These are phyloP conservation scores for Thomomys bottae DNA, from an alignment of 2,113 vertebrate genomes.

Conservation along the genomic window DNA sequence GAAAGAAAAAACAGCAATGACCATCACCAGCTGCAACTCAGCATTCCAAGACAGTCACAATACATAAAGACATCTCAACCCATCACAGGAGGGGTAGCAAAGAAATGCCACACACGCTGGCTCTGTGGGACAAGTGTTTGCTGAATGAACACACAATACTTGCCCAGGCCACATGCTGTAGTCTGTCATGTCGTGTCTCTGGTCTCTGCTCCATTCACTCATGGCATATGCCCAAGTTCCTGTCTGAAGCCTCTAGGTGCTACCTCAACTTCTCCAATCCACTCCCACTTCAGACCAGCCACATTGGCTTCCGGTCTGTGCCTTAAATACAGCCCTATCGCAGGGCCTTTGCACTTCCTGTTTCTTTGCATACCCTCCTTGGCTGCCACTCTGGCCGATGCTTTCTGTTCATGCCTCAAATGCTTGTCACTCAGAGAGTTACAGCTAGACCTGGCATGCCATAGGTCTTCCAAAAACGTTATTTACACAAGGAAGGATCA, in stretches of 20 bases:
- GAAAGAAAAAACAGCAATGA: too few relatives aligned
- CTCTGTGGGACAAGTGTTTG: background rate
- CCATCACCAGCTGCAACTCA: too few relatives aligned
- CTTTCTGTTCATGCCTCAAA: conserved; percentile 5
- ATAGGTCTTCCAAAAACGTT: background rate
- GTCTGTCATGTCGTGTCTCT: background rate
- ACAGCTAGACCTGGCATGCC: background rate
- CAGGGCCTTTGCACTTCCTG: background rate
- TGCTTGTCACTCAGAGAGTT: background rate
- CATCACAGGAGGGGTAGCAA: too few relatives aligned
- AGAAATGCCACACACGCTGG: background rate
- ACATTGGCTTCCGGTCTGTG: background rate
- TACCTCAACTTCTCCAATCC: background rate
- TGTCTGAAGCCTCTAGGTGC: background rate
- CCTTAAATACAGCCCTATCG: background rate
- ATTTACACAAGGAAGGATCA: background rate
- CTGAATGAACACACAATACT: background rate
- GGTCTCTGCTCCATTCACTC: background rate
- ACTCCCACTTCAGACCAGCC: background rate
- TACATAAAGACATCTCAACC: background rate
- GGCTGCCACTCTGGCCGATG: background rate
- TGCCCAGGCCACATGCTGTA: background rate
- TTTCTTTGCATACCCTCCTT: background rate
- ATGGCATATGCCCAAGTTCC: background rate
- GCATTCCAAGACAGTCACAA: too few relatives aligned